Evolutionary conservation across 2,113 vertebrate genomes (phyloP).

Genomic region (Leptosomus discolor): DNA sequence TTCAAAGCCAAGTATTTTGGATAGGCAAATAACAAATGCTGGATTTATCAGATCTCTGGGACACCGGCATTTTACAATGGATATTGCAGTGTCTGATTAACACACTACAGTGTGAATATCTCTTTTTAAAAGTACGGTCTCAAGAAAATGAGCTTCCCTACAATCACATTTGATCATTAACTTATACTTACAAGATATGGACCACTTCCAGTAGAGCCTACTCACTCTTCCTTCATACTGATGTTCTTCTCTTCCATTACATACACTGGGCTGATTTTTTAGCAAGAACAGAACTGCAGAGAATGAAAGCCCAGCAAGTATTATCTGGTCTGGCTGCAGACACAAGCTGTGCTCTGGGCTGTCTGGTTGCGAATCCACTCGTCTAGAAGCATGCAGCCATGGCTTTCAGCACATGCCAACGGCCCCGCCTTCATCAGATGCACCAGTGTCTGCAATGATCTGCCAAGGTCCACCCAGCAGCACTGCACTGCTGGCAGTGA

Average conservation of each 20-base stretch:
- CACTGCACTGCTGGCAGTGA: neutral
- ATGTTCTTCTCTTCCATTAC: neutral
- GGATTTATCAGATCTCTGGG: neutral
- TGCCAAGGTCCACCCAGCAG: neutral
- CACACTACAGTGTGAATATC: neutral
- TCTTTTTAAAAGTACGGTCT: neutral
- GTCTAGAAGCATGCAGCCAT: neutral
- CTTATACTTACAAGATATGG: neutral
- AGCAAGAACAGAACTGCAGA: neutral
- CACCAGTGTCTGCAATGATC: neutral
- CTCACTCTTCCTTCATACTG: neutral
- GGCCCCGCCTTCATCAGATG: neutral
- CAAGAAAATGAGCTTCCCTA: neutral
- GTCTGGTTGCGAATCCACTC: accelerated
- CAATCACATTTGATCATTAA: neutral
- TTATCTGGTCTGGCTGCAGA: neutral
- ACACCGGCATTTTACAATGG: neutral
- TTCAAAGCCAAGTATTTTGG: neutral
- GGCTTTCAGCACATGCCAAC: neutral
- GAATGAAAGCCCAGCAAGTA: neutral
- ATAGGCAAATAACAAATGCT: constrained; percentile 22
- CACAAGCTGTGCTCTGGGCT: accelerated
- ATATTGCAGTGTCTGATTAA: neutral
- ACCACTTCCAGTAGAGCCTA: neutral
- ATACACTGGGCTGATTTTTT: neutral